These are phyloP conservation scores for Pelusios castaneus DNA, from an alignment of 2,113 vertebrate species.

Conservation along the genomic window DNA sequence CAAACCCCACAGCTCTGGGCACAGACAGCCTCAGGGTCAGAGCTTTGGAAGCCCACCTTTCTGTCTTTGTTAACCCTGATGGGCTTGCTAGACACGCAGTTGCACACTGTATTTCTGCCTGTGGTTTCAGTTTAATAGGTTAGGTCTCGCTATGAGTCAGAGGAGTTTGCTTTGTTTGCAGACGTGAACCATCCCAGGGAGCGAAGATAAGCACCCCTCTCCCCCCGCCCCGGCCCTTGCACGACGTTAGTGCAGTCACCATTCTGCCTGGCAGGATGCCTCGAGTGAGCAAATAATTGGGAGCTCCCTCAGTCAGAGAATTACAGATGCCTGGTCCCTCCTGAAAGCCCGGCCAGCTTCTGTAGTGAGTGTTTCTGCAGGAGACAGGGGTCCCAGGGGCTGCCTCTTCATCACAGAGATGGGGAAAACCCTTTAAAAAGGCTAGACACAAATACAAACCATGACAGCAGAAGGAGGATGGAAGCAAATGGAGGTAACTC, in stretches of 20 bases:
- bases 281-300: neutral
- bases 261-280: neutral
- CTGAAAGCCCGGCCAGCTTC: neutral
- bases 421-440: neutral
- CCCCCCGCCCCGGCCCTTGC: neutral
- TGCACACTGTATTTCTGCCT: neutral
- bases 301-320: neutral
- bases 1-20: neutral
- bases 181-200: neutral
- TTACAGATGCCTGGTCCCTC: neutral
- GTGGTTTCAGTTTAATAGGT: neutral
- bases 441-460: neutral
- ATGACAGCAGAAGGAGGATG: neutral
- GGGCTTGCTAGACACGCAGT: neutral
- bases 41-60: neutral
- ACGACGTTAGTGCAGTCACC: neutral
- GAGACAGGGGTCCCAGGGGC: neutral
- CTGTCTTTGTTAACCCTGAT: neutral
- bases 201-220: neutral
- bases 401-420: neutral
- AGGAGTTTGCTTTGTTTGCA: neutral
- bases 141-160: neutral
- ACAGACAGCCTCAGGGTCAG: neutral
- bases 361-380: neutral
- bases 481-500: neutral